phyloP scores from a whole-genome alignment of 2,888 invertebrate genomes.

The Nemotelus pantherinus region DNA sequence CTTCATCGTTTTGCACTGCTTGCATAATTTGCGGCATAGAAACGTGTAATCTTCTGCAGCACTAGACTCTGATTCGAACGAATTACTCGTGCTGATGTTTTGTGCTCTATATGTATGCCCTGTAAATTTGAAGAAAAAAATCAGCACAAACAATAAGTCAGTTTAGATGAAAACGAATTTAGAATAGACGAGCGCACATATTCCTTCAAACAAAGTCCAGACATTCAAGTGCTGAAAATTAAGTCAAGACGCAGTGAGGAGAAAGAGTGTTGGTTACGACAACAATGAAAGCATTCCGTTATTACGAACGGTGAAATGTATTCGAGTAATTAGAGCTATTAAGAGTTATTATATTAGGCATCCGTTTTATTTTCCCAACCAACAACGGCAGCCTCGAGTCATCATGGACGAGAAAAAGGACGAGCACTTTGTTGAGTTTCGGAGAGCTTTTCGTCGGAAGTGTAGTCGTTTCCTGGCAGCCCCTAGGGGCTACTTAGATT shows the following conservation, averaged over 20 bases:
- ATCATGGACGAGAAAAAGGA: neutral
- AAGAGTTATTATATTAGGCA: constrained; percentile 21
- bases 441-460: constrained; percentile 7
- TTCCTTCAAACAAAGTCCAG: neutral
- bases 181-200: neutral
- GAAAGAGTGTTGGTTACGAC: too few species aligned
- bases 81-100: constrained; percentile 86
- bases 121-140: constrained; percentile 64
- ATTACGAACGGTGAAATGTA: constrained; percentile 27
- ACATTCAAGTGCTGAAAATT: neutral
- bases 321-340: constrained; percentile 35
- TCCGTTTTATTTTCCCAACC: neutral
- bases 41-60: constrained; percentile 86
- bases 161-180: constrained; percentile 1
- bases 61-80: constrained; percentile 93
- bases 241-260: too few species aligned
- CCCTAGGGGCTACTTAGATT: neutral
- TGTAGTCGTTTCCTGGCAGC: constrained; percentile 7
- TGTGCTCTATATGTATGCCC: constrained; percentile 83
- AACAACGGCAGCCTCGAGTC: too few species aligned
- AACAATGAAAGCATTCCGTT: neutral
- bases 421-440: neutral
- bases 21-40: constrained; percentile 86
- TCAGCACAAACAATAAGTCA: neutral
- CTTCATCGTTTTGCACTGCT: constrained; percentile 90